Conservation (phyloP, 2,797 vertebrate genomes). For the Phrynocephalus forsythii region DNA sequence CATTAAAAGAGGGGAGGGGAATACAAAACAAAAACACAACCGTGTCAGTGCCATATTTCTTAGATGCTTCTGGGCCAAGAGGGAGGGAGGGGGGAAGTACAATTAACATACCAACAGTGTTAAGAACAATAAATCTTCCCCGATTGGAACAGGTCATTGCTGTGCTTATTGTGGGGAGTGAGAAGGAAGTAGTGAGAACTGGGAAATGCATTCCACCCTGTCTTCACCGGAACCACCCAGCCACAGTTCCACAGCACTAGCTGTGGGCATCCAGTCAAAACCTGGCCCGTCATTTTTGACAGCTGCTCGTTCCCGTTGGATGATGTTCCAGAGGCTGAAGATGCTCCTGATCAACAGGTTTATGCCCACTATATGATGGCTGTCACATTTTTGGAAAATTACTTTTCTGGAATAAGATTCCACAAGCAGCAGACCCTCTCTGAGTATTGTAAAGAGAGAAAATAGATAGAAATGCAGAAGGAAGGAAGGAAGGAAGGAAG, state of each 20-base stretch:
- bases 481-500: too few species aligned
- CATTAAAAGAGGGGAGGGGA: not conserved
- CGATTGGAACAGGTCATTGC: constrained; percentile 5
- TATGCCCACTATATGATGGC: not conserved
- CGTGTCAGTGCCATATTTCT: not conserved
- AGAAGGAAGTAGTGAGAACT: not conserved
- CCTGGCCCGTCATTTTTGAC: not conserved
- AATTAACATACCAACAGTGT: not conserved
- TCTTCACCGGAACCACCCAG: not conserved
- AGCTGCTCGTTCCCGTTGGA: not conserved
- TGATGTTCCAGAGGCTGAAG: not conserved
- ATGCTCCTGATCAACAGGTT: not conserved
- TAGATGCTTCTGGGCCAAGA: not conserved
- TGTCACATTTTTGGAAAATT: not conserved
- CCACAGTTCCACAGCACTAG: not conserved
- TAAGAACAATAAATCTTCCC: not conserved
- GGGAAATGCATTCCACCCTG: not conserved
- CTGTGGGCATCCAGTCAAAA: not conserved
- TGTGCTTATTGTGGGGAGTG: not conserved
- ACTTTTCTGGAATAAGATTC: not conserved
- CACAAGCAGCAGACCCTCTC: not conserved
- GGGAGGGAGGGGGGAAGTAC: too few species aligned
- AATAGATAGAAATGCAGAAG: too few species aligned
- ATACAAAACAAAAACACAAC: not conserved
- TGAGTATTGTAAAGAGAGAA: too few species aligned